Percentiles rank a stretch among this genome's conserved stretches.
Conservation (phyloP, 2,113 vertebrate species). For the Colaptes auratus region DNA sequence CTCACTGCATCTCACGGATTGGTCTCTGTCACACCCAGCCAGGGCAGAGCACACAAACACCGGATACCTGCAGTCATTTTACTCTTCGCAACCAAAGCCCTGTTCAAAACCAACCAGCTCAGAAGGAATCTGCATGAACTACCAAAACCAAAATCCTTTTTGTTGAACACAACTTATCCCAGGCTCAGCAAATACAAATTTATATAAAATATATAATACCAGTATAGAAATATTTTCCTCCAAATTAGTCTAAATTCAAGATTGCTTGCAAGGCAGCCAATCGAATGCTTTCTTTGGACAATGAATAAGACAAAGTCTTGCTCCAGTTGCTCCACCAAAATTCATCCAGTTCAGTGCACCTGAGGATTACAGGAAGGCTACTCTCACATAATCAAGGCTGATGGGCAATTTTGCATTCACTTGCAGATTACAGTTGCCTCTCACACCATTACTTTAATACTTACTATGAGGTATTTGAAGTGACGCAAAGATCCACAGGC, state of each 20-base stretch:
- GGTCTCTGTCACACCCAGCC: neutral
- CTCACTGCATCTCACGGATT: fast-evolving
- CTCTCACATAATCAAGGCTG: neutral
- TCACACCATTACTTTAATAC: neutral
- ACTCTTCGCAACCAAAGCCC: neutral
- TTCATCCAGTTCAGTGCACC: neutral
- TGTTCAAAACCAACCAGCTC: neutral
- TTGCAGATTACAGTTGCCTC: neutral
- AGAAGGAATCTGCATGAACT: neutral
- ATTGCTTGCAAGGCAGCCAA: neutral
- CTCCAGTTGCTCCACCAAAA: neutral
- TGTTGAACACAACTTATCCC: neutral
- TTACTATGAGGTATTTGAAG: neutral
- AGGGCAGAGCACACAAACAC: neutral
- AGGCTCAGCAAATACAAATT: neutral
- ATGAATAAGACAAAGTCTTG: neutral
- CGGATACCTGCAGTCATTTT: fast-evolving
- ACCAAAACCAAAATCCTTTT: fast-evolving
- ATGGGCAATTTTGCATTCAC: neutral
- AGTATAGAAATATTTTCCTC: neutral
- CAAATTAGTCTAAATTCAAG: neutral
- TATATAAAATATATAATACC: neutral
- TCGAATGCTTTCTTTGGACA: neutral
- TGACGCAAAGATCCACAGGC: neutral
- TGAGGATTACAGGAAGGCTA: fast-evolving